A percentile compares a stretch with the other conserved stretches of the same genome.
These are phyloP conservation scores for Pseudorhombus dupliciocellatus DNA, from an alignment of 2,113 vertebrate species.

Conservation along the genomic window DNA sequence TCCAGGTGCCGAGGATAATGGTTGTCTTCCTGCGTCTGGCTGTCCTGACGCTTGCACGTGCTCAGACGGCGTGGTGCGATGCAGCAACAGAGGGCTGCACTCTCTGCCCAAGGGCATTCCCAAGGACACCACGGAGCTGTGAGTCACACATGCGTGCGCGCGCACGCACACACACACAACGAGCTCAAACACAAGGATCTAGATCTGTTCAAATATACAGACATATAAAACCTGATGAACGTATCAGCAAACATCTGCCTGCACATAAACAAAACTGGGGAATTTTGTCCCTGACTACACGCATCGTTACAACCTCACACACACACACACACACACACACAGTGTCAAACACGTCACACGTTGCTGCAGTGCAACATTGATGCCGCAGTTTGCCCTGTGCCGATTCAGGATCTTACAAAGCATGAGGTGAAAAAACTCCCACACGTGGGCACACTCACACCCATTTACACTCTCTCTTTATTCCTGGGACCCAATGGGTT, in stretches of 20 bases:
- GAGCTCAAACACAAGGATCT: background rate
- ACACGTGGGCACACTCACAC: too few relatives aligned
- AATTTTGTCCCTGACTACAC: background rate
- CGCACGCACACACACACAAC: background rate
- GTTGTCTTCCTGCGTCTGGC: constrained; percentile 88
- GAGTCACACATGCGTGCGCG: constrained; percentile 72
- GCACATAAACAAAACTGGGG: constrained; percentile 9
- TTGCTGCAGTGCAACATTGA: constrained; percentile 59
- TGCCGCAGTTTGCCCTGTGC: constrained; percentile 54
- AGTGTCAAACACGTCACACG: constrained; percentile 21
- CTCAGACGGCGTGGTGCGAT: constrained; percentile 91
- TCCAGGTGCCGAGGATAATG: constrained; percentile 90
- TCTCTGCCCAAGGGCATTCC: constrained; percentile 92
- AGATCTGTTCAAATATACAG: background rate
- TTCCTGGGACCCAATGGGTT: background rate
- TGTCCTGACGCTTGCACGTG: constrained; percentile 95
- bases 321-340: constrained; percentile 14
- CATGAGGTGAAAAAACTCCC: constrained; percentile 1
- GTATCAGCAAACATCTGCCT: background rate
- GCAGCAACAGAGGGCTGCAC: constrained; percentile 92
- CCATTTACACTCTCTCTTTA: background rate
- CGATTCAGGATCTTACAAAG: constrained; percentile 31
- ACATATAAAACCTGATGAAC: background rate
- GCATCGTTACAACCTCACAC: constrained; percentile 25
- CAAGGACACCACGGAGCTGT: constrained; percentile 97